Evolutionary conservation across 2,113 vertebrate species (phyloP).

Genomic region (Opisthocomus hoazin): DNA sequence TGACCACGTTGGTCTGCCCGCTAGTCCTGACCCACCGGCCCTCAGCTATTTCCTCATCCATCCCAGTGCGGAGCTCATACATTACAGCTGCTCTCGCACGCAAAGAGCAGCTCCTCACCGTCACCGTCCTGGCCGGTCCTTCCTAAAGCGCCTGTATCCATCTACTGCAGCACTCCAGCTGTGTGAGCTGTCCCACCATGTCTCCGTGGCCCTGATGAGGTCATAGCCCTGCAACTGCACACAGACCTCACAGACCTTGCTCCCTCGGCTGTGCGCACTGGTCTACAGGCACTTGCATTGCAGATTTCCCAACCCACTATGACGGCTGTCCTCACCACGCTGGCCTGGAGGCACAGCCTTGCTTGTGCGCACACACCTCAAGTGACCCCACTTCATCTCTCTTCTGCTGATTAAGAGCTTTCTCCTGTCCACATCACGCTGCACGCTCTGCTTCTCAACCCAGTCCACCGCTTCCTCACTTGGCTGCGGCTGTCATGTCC

Average conservation of each 20-base stretch:
- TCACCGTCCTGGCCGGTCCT: not conserved
- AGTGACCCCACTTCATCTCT: not conserved
- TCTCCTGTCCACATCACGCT: not conserved
- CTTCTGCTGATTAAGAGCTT: not conserved
- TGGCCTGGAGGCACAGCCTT: not conserved
- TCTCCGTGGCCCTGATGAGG: not conserved
- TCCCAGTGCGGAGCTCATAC: not conserved
- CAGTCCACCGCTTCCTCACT: not conserved
- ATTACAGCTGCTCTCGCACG: not conserved
- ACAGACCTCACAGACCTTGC: not conserved
- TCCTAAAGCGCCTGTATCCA: not conserved
- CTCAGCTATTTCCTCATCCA: not conserved
- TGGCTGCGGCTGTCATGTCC: not conserved
- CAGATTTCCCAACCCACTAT: not conserved
- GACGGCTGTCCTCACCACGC: not conserved
- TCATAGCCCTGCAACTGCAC: not conserved
- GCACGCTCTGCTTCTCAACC: not conserved
- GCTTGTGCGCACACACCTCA: not conserved
- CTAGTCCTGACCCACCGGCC: not conserved
- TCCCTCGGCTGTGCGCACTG: too few relatives aligned
- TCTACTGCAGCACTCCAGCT: not conserved
- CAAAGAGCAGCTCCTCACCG: not conserved
- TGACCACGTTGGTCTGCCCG: not conserved
- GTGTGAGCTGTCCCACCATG: not conserved
- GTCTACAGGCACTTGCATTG: not conserved